Base-by-base conservation (phyloP, 2,888 invertebrate species). In the Anodontia alba region DNA sequence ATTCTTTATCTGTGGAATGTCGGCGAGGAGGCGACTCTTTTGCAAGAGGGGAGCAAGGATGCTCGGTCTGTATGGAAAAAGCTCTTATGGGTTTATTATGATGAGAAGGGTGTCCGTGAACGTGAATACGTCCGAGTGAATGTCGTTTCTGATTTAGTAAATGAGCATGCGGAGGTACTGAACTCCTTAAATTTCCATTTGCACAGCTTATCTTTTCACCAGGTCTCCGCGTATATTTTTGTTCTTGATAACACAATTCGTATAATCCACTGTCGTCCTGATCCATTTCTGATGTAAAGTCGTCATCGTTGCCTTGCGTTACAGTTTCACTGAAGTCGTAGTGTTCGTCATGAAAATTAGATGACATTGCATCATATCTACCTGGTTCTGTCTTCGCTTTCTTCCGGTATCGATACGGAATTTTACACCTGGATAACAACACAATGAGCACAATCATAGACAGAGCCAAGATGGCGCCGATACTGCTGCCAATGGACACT, bases 401-500 rank as follows among this genome's bases (percentile, higher is more conserved):
- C 43, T 83, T 80, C 10, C 76, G 73, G 70, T 73, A 83, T 26
- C 62, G 3, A 33, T 33, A 36, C 5, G 81, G 83, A 43, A 84
- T 38, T 10, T 91, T 90, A 78, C 91, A 93, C 23, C 92, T 81
- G 15, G 92, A 89, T 8, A 93, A 80, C 51, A 93, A 79, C 15
- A 93, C 92, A 38, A 93, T 90, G 33, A 92, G 80, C 26, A 93
- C 92, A 23, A 93, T 93, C 78, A 93, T 90, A 23, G 91, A 91
- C 8, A 93, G 84, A 0, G 93, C 92, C 29, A 93, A 80, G 1
- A 93, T 84, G 8, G 93, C 93, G 2, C 93, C 93, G 26, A 93
- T 91, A 79, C 92, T 92, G 81, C 92, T 92, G 10, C 92, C 93
- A 17, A 93, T 89, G 12, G 92, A 92, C 15, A 93, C 93, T 1